Conservation (phyloP, 2,888 invertebrate genomes). For the Leptinotarsa haldemani region DNA sequence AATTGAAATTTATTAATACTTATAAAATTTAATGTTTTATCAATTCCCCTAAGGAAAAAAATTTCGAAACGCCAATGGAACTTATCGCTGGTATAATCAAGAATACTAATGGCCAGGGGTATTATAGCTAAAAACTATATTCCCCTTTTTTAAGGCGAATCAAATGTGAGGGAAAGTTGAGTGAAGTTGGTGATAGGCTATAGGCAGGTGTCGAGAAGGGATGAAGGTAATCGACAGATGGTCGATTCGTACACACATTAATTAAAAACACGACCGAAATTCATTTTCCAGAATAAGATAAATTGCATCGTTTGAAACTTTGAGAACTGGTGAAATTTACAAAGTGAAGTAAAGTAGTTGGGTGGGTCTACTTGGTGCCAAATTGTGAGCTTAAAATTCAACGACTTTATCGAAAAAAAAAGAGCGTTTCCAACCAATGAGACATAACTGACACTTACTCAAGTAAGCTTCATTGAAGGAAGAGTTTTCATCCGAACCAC, state of each 20-base stretch:
- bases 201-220: conserved; percentile 50
- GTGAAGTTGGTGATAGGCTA: conserved; percentile 38
- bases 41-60: background rate
- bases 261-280: background rate
- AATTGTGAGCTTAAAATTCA: no score
- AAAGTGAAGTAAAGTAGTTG: no score
- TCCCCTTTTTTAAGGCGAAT: conserved; percentile 28
- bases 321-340: no score
- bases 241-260: conserved; percentile 26
- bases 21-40: no score
- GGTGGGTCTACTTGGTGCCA: no score
- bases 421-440: no score
- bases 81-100: background rate
- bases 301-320: background rate
- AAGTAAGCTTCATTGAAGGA: no score
- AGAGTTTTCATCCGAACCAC: no score
- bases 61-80: background rate
- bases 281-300: background rate
- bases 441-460: no score
- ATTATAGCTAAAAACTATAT: conserved; percentile 12
- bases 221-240: conserved; percentile 47
- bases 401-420: no score
- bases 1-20: no score
- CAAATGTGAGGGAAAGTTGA: conserved; percentile 42
- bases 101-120: conserved; percentile 1